Conservation (phyloP, 1,140 invertebrate genomes). For the Dreissena polymorpha region DNA sequence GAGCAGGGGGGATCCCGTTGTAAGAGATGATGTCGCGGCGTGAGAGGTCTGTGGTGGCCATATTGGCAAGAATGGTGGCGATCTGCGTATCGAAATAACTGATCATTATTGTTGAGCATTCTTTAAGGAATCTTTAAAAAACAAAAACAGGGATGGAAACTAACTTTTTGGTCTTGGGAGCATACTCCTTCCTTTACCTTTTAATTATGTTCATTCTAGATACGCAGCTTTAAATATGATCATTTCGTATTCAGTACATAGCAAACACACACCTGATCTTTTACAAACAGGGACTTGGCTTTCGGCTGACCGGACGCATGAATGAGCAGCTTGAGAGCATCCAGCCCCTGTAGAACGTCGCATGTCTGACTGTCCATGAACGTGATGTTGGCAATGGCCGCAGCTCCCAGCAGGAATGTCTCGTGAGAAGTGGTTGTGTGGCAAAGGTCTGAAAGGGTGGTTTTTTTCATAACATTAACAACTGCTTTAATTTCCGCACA, state of each 20-base stretch:
- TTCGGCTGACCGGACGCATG: slow-evolving; percentile 74
- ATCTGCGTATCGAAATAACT: slow-evolving; percentile 76
- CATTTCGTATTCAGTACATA: too few relatives aligned
- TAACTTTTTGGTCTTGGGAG: background rate
- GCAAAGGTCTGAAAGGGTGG: slow-evolving; percentile 81
- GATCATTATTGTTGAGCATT: background rate
- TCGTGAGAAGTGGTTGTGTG: slow-evolving; percentile 86
- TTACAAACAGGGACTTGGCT: slow-evolving; percentile 82
- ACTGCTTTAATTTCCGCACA: background rate
- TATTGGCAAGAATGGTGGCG: slow-evolving; percentile 89
- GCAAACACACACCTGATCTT: slow-evolving; percentile 87
- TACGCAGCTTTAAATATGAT: too few relatives aligned
- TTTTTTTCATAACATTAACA: background rate
- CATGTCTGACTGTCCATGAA: slow-evolving; percentile 87
- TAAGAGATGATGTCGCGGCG: slow-evolving; percentile 83
- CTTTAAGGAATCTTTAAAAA: background rate
- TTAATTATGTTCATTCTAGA: too few relatives aligned
- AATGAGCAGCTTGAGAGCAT: slow-evolving; percentile 80
- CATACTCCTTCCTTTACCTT: too few relatives aligned
- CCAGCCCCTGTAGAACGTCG: slow-evolving; percentile 82
- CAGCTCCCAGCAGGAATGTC: slow-evolving; percentile 89
- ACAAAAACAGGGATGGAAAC: background rate
- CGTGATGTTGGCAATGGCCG: slow-evolving; percentile 93
- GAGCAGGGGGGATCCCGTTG: slow-evolving; percentile 86
- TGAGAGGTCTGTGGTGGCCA: slow-evolving; percentile 86